phyloP scores from a whole-genome alignment of 2,797 vertebrate genomes.

The Anableps anableps region DNA sequence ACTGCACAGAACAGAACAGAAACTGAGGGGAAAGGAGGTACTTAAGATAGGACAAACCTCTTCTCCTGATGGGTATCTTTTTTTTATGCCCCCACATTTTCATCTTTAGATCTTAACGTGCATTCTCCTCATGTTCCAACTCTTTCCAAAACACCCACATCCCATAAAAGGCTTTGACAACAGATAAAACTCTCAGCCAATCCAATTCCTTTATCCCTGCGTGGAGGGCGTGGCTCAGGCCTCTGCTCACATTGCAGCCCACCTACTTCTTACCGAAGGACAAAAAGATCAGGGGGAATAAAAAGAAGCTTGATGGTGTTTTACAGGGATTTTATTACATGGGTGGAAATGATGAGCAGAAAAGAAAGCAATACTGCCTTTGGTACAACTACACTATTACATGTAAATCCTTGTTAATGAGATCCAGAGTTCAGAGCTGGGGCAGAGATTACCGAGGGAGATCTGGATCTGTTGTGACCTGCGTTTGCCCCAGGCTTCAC shows the following conservation, averaged over 20 bases:
- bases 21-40: neutral
- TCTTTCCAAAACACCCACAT: slow-evolving; percentile 39
- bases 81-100: slow-evolving; percentile 19
- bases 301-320: slow-evolving; percentile 37
- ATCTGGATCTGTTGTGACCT: slow-evolving; percentile 79
- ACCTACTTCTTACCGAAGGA: neutral
- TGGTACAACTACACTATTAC: slow-evolving; percentile 83
- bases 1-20: slow-evolving; percentile 30
- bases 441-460: slow-evolving; percentile 80
- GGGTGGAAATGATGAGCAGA: slow-evolving; percentile 66
- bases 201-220: slow-evolving; percentile 16
- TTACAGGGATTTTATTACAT: slow-evolving; percentile 59
- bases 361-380: slow-evolving; percentile 76
- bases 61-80: slow-evolving; percentile 7
- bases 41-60: slow-evolving; percentile 9
- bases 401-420: slow-evolving; percentile 86
- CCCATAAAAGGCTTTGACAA: slow-evolving; percentile 58
- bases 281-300: neutral
- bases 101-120: slow-evolving; percentile 33
- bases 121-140: slow-evolving; percentile 31
- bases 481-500: slow-evolving; percentile 67
- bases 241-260: slow-evolving; percentile 41
- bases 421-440: slow-evolving; percentile 83
- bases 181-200: slow-evolving; percentile 45
- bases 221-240: slow-evolving; percentile 40